These are phyloP conservation scores for Rhadinocentrus ornatus DNA, from an alignment of 2,797 vertebrate genomes.

Conservation along the genomic window DNA sequence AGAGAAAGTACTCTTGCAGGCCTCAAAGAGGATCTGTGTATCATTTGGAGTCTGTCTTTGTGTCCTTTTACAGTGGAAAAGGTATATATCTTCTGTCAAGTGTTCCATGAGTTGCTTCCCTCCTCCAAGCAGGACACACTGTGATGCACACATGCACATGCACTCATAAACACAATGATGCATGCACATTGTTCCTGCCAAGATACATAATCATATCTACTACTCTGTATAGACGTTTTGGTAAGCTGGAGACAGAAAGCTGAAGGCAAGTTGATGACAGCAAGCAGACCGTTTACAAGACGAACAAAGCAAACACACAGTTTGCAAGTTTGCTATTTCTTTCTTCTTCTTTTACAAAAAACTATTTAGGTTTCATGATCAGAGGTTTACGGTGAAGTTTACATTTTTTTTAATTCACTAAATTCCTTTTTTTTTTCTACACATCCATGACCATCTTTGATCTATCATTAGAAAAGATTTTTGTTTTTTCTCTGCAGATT, in stretches of 20 bases:
- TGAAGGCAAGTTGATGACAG: conserved; percentile 21
- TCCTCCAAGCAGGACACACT: conserved; percentile 49
- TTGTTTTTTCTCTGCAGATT: neutral
- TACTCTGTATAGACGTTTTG: conserved; percentile 29
- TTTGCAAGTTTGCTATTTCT: conserved; percentile 7
- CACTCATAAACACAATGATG: conserved; percentile 64
- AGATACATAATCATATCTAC: conserved; percentile 71
- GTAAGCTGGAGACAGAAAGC: conserved; percentile 14
- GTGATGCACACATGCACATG: conserved; percentile 51
- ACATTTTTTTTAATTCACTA: neutral
- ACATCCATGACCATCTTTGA: neutral
- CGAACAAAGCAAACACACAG: neutral
- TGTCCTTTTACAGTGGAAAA: conserved; percentile 67
- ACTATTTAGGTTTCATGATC: neutral
- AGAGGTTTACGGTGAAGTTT: neutral
- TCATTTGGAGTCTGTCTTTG: conserved; percentile 54
- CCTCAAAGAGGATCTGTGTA: conserved; percentile 48
- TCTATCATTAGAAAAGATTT: neutral
- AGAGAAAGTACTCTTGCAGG: conserved; percentile 37
- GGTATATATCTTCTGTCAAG: conserved; percentile 65
- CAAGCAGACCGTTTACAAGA: conserved; percentile 28
- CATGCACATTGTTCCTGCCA: conserved; percentile 50
- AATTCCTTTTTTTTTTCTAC: neutral
- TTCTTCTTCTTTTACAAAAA: neutral
- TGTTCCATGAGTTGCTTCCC: conserved; percentile 57